phyloP scores from a whole-genome alignment of 2,888 invertebrate genomes.

The Operophtera brumata region DNA sequence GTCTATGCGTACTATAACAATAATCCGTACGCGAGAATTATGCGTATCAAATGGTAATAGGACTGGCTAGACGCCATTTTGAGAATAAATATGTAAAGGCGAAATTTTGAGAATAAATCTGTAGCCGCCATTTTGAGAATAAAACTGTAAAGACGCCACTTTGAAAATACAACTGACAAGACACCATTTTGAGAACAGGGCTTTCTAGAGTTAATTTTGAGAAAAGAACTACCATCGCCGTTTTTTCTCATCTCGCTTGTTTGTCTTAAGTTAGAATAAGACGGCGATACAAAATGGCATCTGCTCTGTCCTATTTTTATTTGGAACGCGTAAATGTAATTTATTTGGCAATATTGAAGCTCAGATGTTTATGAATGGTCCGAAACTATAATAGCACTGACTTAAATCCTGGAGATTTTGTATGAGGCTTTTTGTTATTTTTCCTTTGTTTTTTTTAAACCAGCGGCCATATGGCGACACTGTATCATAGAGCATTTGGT shows the following conservation, averaged over 20 bases:
- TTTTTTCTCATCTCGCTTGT: not conserved
- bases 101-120: not conserved
- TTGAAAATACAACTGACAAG: not conserved
- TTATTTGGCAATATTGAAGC: conserved; percentile 60
- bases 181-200: not conserved
- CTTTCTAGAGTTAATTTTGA: too few relatives aligned
- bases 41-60: conserved; percentile 6
- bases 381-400: conserved; percentile 47
- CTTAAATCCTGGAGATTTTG: conserved; percentile 64
- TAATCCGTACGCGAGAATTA: conserved; percentile 39
- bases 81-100: not conserved
- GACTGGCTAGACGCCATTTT: conserved; percentile 7
- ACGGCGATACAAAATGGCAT: conserved; percentile 6
- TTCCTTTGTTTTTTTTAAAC: conserved; percentile 47
- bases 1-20: conserved; percentile 55
- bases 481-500: conserved; percentile 66
- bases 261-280: too few relatives aligned
- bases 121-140: conserved; percentile 3
- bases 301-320: not conserved
- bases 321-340: conserved; percentile 42
- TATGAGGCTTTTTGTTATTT: conserved; percentile 66
- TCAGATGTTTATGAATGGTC: conserved; percentile 53
- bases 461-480: conserved; percentile 43
- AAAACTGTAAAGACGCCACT: not conserved
- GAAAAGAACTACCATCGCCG: too few relatives aligned